Base-by-base conservation (phyloP, 2,888 invertebrate species). In the Baccha elongata region DNA sequence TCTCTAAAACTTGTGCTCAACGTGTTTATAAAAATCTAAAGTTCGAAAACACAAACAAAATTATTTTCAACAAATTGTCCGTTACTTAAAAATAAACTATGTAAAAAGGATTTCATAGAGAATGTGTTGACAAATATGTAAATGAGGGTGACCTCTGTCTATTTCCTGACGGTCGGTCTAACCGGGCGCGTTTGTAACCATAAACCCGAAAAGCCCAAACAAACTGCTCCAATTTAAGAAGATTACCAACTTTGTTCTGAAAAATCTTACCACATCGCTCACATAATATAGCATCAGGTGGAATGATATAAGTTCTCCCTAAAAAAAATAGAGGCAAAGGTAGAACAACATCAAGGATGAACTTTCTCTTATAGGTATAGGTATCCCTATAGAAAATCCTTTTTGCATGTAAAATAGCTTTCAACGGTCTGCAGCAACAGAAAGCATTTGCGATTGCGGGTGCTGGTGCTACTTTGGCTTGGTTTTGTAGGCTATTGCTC, bases 211-310 rank as follows among this genome's bases (percentile, higher is more conserved):
- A 76, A 75, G 65, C 76, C 76, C 67, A 76, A 75, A 76, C 71
- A 81, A 81, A 81, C 65, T 67, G 81, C 37, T 76, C 21, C 76
- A 83, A 83, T 83, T 76, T 83, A 83, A 72, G 72, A 48, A 76
- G 83, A 83, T 83, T 83, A 83, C 67, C 67, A 83, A 83, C 72
- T 83, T 78, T 78, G 62, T 52, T 64, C 72, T 50, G n/a, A 55
- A 62, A 62, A 67, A 76, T 72, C 52, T 62, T 73, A 15, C 52
- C 78, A 58, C 58, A 42, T 65, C 64, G 23, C 44, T 55, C 21
- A 17, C 50, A 65, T 58, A n/a, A n/a, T n/a, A n/a, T n/a, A n/a
- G n/a, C n/a, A n/a, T n/a, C n/a, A 8, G 15, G 21, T 15, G 37
- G 26, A 37, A 71, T 46, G 60, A 73, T 73, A 73, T 73, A 60